Evolutionary conservation across 2,888 invertebrate species (phyloP).

Genomic region (Chrysolina haemoptera): DNA sequence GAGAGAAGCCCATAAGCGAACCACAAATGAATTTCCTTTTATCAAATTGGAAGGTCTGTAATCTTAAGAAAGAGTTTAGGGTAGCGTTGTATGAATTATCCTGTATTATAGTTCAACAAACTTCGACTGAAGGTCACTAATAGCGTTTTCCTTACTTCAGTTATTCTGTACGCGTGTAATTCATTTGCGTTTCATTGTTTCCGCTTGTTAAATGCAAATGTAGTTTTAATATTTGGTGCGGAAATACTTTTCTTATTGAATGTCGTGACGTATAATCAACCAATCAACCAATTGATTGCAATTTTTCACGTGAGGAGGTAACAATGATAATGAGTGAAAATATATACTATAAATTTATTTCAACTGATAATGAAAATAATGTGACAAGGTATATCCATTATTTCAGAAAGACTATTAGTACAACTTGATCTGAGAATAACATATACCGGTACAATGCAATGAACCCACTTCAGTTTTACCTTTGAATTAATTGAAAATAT

Average conservation of each 20-base stretch:
- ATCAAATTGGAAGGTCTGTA: too few relatives aligned
- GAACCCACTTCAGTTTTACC: too few relatives aligned
- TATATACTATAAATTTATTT: background rate
- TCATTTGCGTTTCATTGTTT: slow-evolving; percentile 29
- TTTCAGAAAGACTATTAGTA: too few relatives aligned
- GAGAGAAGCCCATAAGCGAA: background rate
- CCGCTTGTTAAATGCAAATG: slow-evolving; percentile 29
- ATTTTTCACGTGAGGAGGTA: background rate
- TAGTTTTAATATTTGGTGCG: slow-evolving; percentile 18
- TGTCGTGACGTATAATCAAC: slow-evolving; percentile 17
- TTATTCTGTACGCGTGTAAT: slow-evolving; percentile 22
- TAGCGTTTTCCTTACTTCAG: slow-evolving; percentile 33
- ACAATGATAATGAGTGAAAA: background rate
- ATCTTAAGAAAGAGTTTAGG: background rate
- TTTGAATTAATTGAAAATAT: too few relatives aligned
- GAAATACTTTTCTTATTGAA: slow-evolving; percentile 14
- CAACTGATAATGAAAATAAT: background rate
- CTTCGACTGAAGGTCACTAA: background rate
- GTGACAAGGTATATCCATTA: background rate
- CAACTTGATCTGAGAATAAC: too few relatives aligned
- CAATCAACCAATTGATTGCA: slow-evolving; percentile 10
- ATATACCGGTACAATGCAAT: too few relatives aligned
- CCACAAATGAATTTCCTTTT: too few relatives aligned
- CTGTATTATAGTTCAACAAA: slow-evolving; percentile 1
- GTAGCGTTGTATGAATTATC: background rate